Percentiles rank a stretch among this genome's conserved stretches.
These are phyloP conservation scores for Hyles lineata DNA, from an alignment of 2,888 invertebrate species.

Conservation along the genomic window DNA sequence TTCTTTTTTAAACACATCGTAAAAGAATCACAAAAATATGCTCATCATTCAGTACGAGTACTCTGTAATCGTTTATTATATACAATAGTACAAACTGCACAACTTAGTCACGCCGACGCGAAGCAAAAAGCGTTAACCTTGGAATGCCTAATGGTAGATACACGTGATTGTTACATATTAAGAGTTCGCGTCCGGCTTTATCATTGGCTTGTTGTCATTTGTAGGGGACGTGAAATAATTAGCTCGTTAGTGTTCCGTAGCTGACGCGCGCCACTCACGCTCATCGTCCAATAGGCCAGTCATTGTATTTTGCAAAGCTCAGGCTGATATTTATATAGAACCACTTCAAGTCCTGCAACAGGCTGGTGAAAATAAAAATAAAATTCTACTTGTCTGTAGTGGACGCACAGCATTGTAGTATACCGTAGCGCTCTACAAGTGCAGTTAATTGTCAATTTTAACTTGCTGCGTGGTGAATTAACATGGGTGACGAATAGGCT, in stretches of 20 bases:
- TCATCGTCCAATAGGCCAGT: background rate
- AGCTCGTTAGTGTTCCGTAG: conserved; percentile 16
- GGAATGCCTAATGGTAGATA: conserved; percentile 61
- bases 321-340: background rate
- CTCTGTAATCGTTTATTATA: conserved; percentile 16
- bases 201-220: conserved; percentile 40
- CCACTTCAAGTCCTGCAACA: background rate
- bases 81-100: conserved; percentile 34
- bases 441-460: conserved; percentile 15
- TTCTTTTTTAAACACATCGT: background rate
- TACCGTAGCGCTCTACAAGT: background rate
- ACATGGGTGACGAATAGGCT: conserved; percentile 13
- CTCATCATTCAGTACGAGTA: background rate
- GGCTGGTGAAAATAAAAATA: too few relatives aligned
- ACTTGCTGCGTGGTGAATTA: conserved; percentile 10
- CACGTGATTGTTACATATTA: conserved; percentile 70
- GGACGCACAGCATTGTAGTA: background rate
- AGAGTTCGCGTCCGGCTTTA: conserved; percentile 56
- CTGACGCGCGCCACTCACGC: background rate
- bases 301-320: background rate
- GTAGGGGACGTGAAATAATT: conserved; percentile 34
- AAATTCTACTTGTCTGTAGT: background rate
- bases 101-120: conserved; percentile 69
- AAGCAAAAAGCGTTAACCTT: conserved; percentile 75
- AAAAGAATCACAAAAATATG: background rate